Percentiles rank a stretch among this genome's conserved stretches.
Evolutionary conservation across 2,888 invertebrate species (phyloP).

Genomic region (Bruchidius siliquastri): DNA sequence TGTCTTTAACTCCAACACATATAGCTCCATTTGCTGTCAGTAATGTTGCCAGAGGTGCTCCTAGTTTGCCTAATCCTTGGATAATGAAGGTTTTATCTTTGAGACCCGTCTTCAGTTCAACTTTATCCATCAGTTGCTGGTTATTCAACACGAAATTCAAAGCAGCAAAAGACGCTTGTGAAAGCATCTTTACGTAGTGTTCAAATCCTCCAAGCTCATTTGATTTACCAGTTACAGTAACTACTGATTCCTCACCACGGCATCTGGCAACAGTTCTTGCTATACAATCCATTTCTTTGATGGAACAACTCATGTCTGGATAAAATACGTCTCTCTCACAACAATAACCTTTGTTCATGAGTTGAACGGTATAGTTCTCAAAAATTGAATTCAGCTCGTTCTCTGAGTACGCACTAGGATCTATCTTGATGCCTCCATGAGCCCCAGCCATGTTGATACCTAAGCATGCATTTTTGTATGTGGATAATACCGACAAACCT

Average conservation of each 20-base stretch:
- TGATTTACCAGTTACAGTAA: conserved; percentile 33
- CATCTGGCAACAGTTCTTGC: background rate
- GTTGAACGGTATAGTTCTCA: conserved; percentile 28
- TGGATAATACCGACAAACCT: conserved; percentile 37
- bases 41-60: conserved; percentile 29
- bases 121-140: conserved; percentile 28
- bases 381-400: conserved; percentile 36
- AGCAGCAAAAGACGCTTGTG: conserved; percentile 32
- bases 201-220: conserved; percentile 32
- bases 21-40: conserved; percentile 35
- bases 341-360: conserved; percentile 32
- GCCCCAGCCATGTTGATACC: conserved; percentile 39
- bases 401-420: conserved; percentile 30
- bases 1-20: conserved; percentile 42
- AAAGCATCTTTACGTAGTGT: conserved; percentile 31
- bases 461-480: conserved; percentile 39
- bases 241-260: background rate
- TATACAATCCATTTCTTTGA: conserved; percentile 37
- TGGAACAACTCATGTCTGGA: conserved; percentile 37
- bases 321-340: conserved; percentile 34
- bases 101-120: conserved; percentile 29
- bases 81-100: conserved; percentile 41
- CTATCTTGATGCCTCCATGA: conserved; percentile 39
- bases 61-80: conserved; percentile 41
- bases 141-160: conserved; percentile 35